These are phyloP conservation scores for Drosophila miranda DNA, from an alignment of 1,140 invertebrate genomes.

Conservation along the genomic window DNA sequence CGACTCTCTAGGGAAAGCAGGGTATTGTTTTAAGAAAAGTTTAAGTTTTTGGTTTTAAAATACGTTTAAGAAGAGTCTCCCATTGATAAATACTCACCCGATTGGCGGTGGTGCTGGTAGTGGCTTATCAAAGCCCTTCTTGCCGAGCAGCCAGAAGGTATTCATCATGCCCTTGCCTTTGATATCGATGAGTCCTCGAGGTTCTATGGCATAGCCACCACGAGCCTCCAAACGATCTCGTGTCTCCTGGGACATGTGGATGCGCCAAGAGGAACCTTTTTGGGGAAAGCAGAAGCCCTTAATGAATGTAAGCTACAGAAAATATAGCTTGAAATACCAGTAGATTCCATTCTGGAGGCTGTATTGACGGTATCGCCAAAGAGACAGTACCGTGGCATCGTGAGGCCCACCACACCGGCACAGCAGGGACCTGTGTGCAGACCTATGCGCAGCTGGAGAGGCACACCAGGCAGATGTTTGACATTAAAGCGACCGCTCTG, in stretches of 20 bases:
- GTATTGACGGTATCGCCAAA: slow-evolving; percentile 98
- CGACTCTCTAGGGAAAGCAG: slow-evolving; percentile 55
- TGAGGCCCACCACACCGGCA: slow-evolving; percentile 92
- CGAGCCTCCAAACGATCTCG: slow-evolving; percentile 88
- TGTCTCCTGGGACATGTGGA: slow-evolving; percentile 91
- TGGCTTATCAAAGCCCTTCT: slow-evolving; percentile 93
- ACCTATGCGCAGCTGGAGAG: slow-evolving; percentile 90
- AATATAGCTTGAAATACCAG: slow-evolving; percentile 82
- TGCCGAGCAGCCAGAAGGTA: slow-evolving; percentile 95
- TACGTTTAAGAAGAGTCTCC: background rate
- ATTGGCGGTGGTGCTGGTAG: slow-evolving; percentile 90
- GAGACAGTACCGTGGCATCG: slow-evolving; percentile 95
- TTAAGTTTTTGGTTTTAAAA: background rate
- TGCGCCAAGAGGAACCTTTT: slow-evolving; percentile 90
- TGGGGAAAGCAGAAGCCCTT: background rate
- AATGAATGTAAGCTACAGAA: background rate
- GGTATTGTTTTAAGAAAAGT: background rate
- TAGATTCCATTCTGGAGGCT: slow-evolving; percentile 93
- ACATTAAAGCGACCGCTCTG: slow-evolving; percentile 93
- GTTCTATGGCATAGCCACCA: slow-evolving; percentile 91
- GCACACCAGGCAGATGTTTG: slow-evolving; percentile 90
- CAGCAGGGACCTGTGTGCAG: slow-evolving; percentile 92
- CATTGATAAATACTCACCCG: slow-evolving; percentile 84
- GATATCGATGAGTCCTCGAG: slow-evolving; percentile 91
- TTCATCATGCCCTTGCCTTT: slow-evolving; percentile 95